Conservation (phyloP, 2,113 vertebrate genomes). For the Phoenicopterus ruber region DNA sequence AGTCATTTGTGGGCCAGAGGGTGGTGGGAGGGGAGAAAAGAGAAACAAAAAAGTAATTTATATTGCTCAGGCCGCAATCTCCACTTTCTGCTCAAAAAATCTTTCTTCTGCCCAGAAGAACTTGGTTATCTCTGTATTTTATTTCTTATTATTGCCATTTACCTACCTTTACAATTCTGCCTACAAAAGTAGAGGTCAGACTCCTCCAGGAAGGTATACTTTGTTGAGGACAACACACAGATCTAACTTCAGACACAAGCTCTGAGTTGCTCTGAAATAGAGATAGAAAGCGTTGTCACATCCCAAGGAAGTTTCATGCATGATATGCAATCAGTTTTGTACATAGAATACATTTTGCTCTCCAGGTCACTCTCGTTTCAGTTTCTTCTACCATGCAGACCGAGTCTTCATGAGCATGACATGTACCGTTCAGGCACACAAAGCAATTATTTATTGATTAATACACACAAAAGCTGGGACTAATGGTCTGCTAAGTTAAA, state of each 20-base stretch:
- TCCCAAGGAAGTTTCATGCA: neutral
- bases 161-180: neutral
- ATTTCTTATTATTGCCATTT: neutral
- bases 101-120: neutral
- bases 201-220: neutral
- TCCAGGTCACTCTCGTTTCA: neutral
- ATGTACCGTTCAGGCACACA: rapidly evolving
- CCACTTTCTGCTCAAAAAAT: neutral
- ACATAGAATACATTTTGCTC: neutral
- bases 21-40: rapidly evolving
- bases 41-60: neutral
- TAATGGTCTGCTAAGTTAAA: neutral
- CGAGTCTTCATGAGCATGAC: rapidly evolving
- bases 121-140: neutral
- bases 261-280: neutral
- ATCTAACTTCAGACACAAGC: neutral
- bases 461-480: neutral
- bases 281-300: neutral
- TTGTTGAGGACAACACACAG: neutral
- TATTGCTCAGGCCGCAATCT: neutral
- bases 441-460: neutral
- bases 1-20: neutral
- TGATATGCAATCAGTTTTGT: neutral
- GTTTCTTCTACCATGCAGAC: neutral
- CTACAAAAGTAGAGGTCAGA: neutral